Conservation (phyloP, 1,140 invertebrate species). For the Drosophila burlai region DNA sequence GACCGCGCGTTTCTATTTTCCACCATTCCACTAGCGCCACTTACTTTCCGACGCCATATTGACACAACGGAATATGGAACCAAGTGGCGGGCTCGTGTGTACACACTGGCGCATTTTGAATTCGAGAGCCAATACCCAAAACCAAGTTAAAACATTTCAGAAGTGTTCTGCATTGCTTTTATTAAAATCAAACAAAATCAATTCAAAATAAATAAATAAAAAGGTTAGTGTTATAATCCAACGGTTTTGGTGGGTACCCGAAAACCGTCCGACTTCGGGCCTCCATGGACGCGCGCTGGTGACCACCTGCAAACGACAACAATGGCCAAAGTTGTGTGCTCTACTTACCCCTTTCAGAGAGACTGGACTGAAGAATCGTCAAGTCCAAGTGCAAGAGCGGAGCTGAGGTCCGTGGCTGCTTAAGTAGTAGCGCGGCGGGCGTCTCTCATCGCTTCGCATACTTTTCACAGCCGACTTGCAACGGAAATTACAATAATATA, state of each 20-base stretch:
- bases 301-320: slow-evolving; percentile 54
- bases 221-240: slow-evolving; percentile 1
- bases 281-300: too few species aligned
- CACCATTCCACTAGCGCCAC: background rate
- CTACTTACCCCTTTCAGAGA: slow-evolving; percentile 59
- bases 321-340: slow-evolving; percentile 32
- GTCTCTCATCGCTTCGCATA: slow-evolving; percentile 72
- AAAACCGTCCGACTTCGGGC: background rate
- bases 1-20: background rate
- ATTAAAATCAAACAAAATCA: slow-evolving; percentile 4
- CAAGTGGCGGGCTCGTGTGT: background rate
- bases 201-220: background rate
- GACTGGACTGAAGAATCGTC: slow-evolving; percentile 3
- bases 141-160: background rate
- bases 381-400: slow-evolving; percentile 23
- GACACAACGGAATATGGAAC: too few species aligned
- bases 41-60: background rate
- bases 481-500: slow-evolving; percentile 80
- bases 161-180: background rate
- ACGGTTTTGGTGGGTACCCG: background rate
- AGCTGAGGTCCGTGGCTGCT: slow-evolving; percentile 54
- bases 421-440: slow-evolving; percentile 49
- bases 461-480: slow-evolving; percentile 78
- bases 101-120: slow-evolving; percentile 7
- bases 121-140: background rate